phyloP scores from a whole-genome alignment of 2,113 vertebrate species.

The Mus pahari region DNA sequence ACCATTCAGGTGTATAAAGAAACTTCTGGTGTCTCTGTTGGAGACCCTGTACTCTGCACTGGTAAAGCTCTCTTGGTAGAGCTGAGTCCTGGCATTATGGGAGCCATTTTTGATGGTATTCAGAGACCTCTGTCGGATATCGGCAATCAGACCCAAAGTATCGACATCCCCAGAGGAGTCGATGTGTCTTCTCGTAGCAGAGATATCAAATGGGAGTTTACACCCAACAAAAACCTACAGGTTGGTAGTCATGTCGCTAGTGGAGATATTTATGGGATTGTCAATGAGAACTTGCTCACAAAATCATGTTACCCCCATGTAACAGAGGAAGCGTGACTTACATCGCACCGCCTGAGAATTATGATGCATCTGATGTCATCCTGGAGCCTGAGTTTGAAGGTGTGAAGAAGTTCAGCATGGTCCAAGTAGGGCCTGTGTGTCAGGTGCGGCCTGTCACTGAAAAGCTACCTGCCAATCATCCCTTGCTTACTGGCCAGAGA shows the following conservation, averaged over 20 bases:
- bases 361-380: conserved; percentile 95
- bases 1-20: no score
- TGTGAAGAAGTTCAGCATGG: conserved; percentile 96
- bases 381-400: conserved; percentile 98
- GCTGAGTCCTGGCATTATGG: conserved; percentile 98
- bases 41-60: conserved; percentile 97
- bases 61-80: conserved; percentile 98
- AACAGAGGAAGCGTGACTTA: conserved; percentile 97
- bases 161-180: conserved; percentile 98
- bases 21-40: conserved; percentile 94
- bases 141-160: conserved; percentile 94
- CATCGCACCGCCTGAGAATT: conserved; percentile 94
- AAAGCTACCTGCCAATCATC: conserved; percentile 97
- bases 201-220: conserved; percentile 97
- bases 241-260: conserved; percentile 98
- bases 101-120: conserved; percentile 99
- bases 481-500: conserved; percentile 95
- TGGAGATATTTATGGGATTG: conserved; percentile 96
- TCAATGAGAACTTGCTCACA: conserved; percentile 97
- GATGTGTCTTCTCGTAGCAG: conserved; percentile 96
- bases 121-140: conserved; percentile 97
- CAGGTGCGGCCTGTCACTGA: conserved; percentile 97
- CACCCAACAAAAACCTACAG: conserved; percentile 93
- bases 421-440: conserved; percentile 98
- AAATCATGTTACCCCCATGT: conserved; percentile 96